A percentile compares a stretch with the other conserved stretches of the same genome.
These are phyloP conservation scores for Hippocampus abdominalis DNA, from an alignment of 2,113 vertebrate genomes.

Conservation along the genomic window DNA sequence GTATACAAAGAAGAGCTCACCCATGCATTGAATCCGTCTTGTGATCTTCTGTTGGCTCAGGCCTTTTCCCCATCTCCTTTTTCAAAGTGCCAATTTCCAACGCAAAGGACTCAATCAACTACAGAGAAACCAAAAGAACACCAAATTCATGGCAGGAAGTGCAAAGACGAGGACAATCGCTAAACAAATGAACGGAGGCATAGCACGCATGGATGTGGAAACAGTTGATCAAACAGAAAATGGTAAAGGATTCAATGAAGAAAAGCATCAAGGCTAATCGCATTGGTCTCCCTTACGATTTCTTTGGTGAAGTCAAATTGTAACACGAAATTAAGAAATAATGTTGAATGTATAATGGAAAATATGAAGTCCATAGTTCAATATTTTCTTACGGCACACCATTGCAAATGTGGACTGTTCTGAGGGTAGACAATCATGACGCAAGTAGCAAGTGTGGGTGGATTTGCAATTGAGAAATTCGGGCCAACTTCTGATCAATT, in stretches of 20 bases:
- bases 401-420: too few relatives aligned
- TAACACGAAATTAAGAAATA: not conserved
- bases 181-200: not conserved
- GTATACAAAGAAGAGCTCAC: slow-evolving; percentile 46
- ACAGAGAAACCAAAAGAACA: slow-evolving; percentile 38
- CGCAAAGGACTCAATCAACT: slow-evolving; percentile 93
- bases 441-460: too few relatives aligned
- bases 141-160: not conserved
- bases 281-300: not conserved
- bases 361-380: too few relatives aligned
- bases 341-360: too few relatives aligned
- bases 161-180: not conserved
- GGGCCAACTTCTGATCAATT: too few relatives aligned
- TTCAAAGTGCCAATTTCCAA: slow-evolving; percentile 90
- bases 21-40: slow-evolving; percentile 49
- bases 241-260: not conserved
- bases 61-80: slow-evolving; percentile 86
- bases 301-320: not conserved
- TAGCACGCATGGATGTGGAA: not conserved
- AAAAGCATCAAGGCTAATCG: too few relatives aligned
- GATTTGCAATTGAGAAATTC: too few relatives aligned
- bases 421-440: too few relatives aligned
- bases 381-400: too few relatives aligned
- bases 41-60: slow-evolving; percentile 60
- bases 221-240: not conserved